Conservation (phyloP, 35 echinoderm and acorn worm species). For the Anneissia japonica region DNA sequence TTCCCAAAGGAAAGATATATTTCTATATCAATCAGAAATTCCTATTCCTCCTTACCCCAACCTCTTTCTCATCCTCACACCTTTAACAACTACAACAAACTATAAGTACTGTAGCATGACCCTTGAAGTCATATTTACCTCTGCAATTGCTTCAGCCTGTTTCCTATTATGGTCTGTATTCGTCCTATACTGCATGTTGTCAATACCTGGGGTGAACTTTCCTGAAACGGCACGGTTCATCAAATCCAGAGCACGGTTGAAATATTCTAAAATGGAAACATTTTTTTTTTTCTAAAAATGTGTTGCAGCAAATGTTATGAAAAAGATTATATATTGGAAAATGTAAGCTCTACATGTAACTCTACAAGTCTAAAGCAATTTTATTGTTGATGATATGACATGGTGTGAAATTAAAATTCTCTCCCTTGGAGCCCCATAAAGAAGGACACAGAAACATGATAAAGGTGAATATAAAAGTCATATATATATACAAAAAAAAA, state of each 20-base stretch:
- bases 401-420: background rate
- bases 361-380: background rate
- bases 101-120: too few species aligned
- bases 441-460: background rate
- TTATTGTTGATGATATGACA: background rate
- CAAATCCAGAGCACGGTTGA: conserved; percentile 75
- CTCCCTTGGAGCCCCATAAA: background rate
- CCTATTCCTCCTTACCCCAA: too few species aligned
- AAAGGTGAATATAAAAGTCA: too few species aligned
- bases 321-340: background rate
- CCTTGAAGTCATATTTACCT: too few species aligned
- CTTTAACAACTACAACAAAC: too few species aligned
- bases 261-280: conserved; percentile 48
- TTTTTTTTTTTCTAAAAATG: too few species aligned
- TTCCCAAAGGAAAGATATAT: too few species aligned
- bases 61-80: too few species aligned
- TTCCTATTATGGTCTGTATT: background rate
- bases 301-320: too few species aligned
- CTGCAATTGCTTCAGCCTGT: background rate
- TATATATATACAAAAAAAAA: too few species aligned
- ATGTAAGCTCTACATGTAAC: background rate
- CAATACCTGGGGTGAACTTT: background rate
- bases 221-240: conserved; percentile 84
- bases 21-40: too few species aligned
- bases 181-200: conserved; percentile 5